Base-by-base conservation (phyloP, 2,888 invertebrate species). In the Diadegma fenestrale region DNA sequence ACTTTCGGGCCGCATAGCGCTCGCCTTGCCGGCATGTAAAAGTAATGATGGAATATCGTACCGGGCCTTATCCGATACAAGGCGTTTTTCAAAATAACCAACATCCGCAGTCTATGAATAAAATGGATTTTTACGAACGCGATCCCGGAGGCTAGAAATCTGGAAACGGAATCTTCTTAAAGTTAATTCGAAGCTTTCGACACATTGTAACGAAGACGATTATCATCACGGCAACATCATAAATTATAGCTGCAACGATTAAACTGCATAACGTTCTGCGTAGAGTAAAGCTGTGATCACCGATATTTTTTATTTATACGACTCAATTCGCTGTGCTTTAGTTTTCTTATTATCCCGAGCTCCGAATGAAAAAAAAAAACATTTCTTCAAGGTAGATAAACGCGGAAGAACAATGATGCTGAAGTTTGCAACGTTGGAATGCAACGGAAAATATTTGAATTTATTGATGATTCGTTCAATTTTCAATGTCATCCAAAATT, bases 281-380 rank as follows among this genome's bases (percentile, higher is more conserved):
- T 48, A n/a, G 48, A 48, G 48, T n/a, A 48, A 48, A 48, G 17
- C 48, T 48, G 48, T n/a, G 17, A 48, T 48, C 48, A 48, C 48
- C n/a, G n/a, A 17, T 48, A 48, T 48, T 12, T 45, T 45, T 3
- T 14, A 45, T 14, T 45, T 17, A 4, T 12, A 45, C 45, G n/a
- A n/a, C n/a, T 17, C n/a, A 5, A 17, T 37, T 37, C n/a, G n/a
- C 48, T 7, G n/a, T 51, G 19, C 19, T 51, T 51, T 6, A n/a
- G 8, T 3, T 51, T 51, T 8, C 19, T 51, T 1, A 51, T 51
- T 12, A 7, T n/a, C 48, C 37, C 37, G 10, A 51, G 2, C 19
- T 51, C 48, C 8, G 48, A n/a, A n/a, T 12, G 19, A 8, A 12
- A 26, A 54, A 22, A 54, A n/a, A 5, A 6, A 26, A 58, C 7